phyloP scores from a whole-genome alignment of 2,888 invertebrate species.

The Drosophila monieri region DNA sequence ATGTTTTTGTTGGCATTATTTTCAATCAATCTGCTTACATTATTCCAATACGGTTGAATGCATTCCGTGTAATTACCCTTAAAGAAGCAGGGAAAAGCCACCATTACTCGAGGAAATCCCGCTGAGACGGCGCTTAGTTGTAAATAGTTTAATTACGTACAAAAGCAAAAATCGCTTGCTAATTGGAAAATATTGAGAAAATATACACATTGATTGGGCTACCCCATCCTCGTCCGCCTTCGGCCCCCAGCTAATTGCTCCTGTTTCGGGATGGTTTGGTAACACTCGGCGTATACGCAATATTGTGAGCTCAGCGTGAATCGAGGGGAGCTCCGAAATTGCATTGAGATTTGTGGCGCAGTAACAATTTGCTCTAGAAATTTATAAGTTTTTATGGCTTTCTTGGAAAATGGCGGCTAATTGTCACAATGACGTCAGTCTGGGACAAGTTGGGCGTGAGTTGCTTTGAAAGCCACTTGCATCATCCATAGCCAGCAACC shows the following conservation, averaged over 20 bases:
- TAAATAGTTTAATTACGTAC: constrained; percentile 64
- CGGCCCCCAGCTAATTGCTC: constrained; percentile 43
- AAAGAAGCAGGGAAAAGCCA: constrained; percentile 23
- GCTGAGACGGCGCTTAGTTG: constrained; percentile 42
- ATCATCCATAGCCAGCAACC: constrained; percentile 1
- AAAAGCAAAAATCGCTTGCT: constrained; percentile 60
- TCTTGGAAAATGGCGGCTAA: constrained; percentile 16
- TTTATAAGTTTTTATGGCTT: constrained; percentile 37
- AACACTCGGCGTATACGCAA: constrained; percentile 56
- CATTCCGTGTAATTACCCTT: constrained; percentile 21
- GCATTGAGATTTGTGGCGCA: constrained; percentile 62
- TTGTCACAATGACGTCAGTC: constrained; percentile 38
- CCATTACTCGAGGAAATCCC: constrained; percentile 47
- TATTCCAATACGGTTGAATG: constrained; percentile 17
- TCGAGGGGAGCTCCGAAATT: constrained; percentile 50
- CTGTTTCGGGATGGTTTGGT: background rate
- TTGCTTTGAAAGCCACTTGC: constrained; percentile 9
- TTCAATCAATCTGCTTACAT: constrained; percentile 18
- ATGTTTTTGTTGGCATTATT: constrained; percentile 2
- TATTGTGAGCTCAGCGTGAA: constrained; percentile 50
- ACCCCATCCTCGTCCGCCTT: background rate
- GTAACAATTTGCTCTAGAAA: constrained; percentile 31
- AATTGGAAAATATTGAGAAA: constrained; percentile 65
- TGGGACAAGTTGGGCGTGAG: background rate
- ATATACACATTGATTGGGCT: constrained; percentile 36